Base-by-base conservation (phyloP, 2,113 vertebrate species). In the Tursiops truncatus region DNA sequence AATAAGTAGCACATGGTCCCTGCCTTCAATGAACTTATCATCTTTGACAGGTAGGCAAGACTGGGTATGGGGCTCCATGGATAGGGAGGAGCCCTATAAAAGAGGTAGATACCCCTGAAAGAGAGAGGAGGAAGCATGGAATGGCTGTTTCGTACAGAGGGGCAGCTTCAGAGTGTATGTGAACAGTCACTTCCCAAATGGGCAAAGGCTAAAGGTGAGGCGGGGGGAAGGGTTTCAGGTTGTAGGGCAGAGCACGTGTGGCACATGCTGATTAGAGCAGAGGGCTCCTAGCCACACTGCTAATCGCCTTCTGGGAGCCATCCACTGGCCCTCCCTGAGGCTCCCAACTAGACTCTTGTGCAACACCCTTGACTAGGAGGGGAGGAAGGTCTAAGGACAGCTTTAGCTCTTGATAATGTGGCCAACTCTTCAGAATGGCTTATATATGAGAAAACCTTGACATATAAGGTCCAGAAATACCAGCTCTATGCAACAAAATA, bases 251-350 rank as follows among this genome's bases (percentile, higher is more conserved):
- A 47, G 20, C 4, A 11, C 1, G 6, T 10, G 18, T 2, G 6
- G 14, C 1, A 0, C 1, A 0, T 33, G 26, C 9, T 13, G 41
- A 62, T 12, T 26, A 50, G 4, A 5, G 26, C n/a, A 38, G 11
- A 26, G 8, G 23, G 3, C 56, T 53, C 18, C 31, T 36, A 2
- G 18, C 6, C 23, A n/a, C 11, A 15, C 2, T 8, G 8, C 14
- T 33, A 36, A 6, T 2, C 6, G 3, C 44, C n/a, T 58, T 65
- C 14, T 7, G 26, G 23, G 11, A 70, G n/a, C 44, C 33, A 15
- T 6, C 38, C 26, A 12, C 31, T 3, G 53, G 8, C 9, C 33
- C 53, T 60, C 13, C 53, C 18, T 9, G 14, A 38, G 41, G 25
- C 7, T 62, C 36, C 41, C 18, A 6, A 28, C 31, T 23, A 68